phyloP scores from a whole-genome alignment of 2,113 vertebrate genomes.

The Albula glossodonta region DNA sequence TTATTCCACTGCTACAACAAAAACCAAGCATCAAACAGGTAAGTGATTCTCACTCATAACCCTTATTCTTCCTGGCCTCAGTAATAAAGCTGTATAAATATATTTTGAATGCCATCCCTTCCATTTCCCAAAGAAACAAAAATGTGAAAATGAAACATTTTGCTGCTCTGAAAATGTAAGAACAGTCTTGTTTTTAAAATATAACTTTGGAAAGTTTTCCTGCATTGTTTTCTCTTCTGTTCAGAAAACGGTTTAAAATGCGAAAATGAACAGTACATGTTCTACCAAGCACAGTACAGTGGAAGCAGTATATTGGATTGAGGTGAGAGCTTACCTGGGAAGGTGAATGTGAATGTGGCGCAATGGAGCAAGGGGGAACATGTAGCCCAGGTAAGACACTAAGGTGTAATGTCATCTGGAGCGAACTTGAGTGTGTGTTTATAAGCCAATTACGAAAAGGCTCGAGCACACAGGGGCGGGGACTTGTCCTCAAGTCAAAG shows the following conservation, averaged over 20 bases:
- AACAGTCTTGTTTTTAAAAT: neutral
- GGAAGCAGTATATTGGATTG: too few species aligned
- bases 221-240: neutral
- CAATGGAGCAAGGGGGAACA: neutral
- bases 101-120: neutral
- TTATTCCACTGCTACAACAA: too few species aligned
- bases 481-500: neutral
- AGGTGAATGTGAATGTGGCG: neutral
- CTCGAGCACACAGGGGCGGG: neutral
- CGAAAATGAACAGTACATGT: too few species aligned
- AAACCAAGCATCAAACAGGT: too few species aligned
- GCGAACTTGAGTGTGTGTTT: neutral
- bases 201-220: neutral
- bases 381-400: neutral
- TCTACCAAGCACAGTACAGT: too few species aligned
- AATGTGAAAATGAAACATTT: neutral
- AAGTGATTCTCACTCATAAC: too few species aligned
- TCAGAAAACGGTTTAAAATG: too few species aligned
- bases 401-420: neutral
- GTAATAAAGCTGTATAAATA: neutral
- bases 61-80: neutral
- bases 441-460: neutral
- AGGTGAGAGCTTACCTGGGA: neutral
- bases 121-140: neutral
- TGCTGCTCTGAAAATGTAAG: too few species aligned